A percentile compares a stretch with the other conserved stretches of the same genome.
These are phyloP conservation scores for Brienomyrus longianalis DNA, from an alignment of 2,113 vertebrate genomes.

Conservation along the genomic window DNA sequence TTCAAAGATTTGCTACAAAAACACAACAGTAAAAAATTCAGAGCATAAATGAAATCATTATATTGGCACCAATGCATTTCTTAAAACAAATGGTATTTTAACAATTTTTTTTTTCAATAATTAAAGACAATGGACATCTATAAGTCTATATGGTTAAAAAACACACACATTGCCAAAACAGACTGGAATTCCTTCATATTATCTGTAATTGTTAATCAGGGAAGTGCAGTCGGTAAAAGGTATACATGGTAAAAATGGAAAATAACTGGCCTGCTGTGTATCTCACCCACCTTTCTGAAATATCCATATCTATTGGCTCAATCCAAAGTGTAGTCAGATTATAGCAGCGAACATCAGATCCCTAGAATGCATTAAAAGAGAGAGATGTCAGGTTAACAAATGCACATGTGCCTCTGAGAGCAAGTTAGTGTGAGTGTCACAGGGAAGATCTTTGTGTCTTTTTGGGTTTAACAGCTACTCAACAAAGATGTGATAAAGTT, in stretches of 20 bases:
- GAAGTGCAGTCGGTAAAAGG: background rate
- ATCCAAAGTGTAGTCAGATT: constrained; percentile 4
- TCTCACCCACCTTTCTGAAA: background rate
- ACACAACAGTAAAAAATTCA: background rate
- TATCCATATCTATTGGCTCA: background rate
- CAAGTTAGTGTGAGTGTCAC: background rate
- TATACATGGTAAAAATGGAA: background rate
- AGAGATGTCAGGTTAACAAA: background rate
- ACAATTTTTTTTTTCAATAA: background rate
- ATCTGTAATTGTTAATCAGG: background rate
- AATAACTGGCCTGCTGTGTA: background rate
- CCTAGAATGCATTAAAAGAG: background rate
- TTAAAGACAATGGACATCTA: background rate
- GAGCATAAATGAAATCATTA: background rate
- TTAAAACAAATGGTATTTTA: background rate
- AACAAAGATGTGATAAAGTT: background rate
- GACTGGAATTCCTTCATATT: background rate
- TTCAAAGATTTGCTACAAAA: background rate
- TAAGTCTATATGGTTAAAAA: background rate
- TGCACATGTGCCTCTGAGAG: background rate
- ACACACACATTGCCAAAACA: background rate
- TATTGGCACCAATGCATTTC: background rate
- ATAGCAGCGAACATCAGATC: constrained; percentile 6
- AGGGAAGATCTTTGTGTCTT: background rate
- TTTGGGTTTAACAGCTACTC: background rate